Evolutionary conservation across 92 coral and sea anemone species (phyloP).

Genomic region (Nematostella vectensis): DNA sequence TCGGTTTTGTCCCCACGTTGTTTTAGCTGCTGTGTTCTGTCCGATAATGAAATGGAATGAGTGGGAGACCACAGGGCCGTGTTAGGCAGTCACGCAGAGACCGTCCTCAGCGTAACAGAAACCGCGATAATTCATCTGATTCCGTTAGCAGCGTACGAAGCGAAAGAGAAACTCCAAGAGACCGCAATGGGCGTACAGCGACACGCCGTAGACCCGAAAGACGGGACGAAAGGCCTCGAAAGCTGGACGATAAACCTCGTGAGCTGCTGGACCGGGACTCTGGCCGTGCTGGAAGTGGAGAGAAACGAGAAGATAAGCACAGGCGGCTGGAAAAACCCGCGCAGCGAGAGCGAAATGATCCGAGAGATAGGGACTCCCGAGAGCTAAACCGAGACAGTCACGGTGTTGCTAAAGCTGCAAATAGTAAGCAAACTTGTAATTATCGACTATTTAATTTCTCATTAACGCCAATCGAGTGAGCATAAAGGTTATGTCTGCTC

Average conservation of each 20-base stretch:
- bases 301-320: slow-evolving; percentile 42
- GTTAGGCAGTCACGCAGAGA: slow-evolving; percentile 99
- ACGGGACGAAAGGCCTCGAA: slow-evolving; percentile 70
- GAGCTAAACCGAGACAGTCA: slow-evolving; percentile 51
- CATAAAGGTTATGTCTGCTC: no score
- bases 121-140: slow-evolving; percentile 93
- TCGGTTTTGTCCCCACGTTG: slow-evolving; percentile 43
- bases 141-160: slow-evolving; percentile 86
- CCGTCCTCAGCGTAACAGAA: slow-evolving; percentile 94
- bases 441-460: not conserved
- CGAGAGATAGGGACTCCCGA: slow-evolving; percentile 53
- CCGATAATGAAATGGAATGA: slow-evolving; percentile 99
- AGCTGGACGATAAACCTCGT: slow-evolving; percentile 65
- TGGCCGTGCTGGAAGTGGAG: slow-evolving; percentile 45
- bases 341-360: slow-evolving; percentile 52
- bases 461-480: no score
- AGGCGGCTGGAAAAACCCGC: slow-evolving; percentile 54
- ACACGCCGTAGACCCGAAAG: slow-evolving; percentile 76
- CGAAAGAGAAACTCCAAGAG: slow-evolving; percentile 70
- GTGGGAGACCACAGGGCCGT: slow-evolving; percentile 99
- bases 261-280: slow-evolving; percentile 57
- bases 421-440: slow-evolving; percentile 15
- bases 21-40: slow-evolving; percentile 55
- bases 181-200: slow-evolving; percentile 79
- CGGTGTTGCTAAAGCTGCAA: slow-evolving; percentile 31